Evolutionary conservation across 2,888 invertebrate genomes (phyloP), one percentile per base, ranked within the genome.

Genomic region (Ethmia dodecea): DNA sequence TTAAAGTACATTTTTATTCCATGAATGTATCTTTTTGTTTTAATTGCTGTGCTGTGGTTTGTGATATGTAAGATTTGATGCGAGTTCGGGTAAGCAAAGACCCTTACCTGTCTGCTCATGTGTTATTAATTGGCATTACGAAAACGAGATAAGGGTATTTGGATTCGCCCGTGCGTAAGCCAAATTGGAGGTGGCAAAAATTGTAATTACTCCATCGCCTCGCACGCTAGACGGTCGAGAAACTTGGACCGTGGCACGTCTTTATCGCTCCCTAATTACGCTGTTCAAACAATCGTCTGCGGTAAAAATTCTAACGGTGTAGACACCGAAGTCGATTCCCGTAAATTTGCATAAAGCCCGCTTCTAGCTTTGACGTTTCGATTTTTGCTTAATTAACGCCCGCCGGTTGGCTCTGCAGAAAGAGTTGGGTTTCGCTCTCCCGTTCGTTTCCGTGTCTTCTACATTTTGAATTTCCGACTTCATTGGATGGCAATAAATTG

Each of bases 371-470:
- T 81, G 80, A 78, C 81, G 73, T 76, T 81, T 80, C 76, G 80
- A 81, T 83, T 80, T 81, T 79, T 76, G 80, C 79, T 81, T 80
- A 84, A 84, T 83, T 83, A 84, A 75, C 77, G 72, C 69, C 65
- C 68, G 69, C 57, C 50, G 68, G 68, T 56, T 53, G 61, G 57
- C 53, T 53, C 47, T 47, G 51, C 47, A 57, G 76, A 75, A 79
- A 76, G 79, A 77, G 78, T 79, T 77, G 60, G 67, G 67, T 66
- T 67, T 64, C 60, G 61, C 63, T 58, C 63, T 59, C 59, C 56
- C 59, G 61, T 65, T 59, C 64, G 66, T 65, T 70, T 66, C 68
- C 69, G 62, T 60, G 59, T 59, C 60, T 62, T 58, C 64, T 63
- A 59, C 68, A 57, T 71, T 69, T 66, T 54, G 57, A 67, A 73